Evolutionary conservation across 2,888 invertebrate species (phyloP).

Genomic region (Ashinkailepas kermadecensis): DNA sequence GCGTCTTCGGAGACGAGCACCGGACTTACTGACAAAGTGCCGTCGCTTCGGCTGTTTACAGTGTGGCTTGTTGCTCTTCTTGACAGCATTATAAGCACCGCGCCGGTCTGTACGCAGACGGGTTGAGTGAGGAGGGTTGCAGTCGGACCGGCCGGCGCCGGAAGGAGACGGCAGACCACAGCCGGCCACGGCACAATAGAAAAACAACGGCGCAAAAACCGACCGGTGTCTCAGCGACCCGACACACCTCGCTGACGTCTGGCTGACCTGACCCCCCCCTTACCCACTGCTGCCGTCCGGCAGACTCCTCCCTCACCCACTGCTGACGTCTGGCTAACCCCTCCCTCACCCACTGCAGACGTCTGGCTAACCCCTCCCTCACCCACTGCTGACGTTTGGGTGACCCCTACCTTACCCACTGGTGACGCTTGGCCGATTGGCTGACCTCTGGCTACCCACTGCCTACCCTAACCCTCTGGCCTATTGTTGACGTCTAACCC

Average conservation of each 20-base stretch:
- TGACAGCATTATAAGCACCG: conserved; percentile 47
- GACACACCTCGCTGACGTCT: no score
- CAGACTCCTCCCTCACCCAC: no score
- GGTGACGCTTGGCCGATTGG: not conserved
- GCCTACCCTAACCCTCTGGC: no score
- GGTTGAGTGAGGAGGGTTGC: conserved; percentile 30
- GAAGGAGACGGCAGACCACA: not conserved
- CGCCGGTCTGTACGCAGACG: conserved; percentile 20
- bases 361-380: not conserved
- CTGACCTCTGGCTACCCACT: no score
- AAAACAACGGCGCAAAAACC: not conserved
- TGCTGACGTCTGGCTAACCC: not conserved
- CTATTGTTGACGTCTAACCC: no score
- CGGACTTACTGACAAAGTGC: conserved; percentile 50
- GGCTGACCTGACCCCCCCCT: no score
- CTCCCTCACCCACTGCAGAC: no score
- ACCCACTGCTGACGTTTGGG: no score
- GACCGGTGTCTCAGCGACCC: no score
- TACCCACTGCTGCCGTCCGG: no score
- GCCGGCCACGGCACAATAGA: not conserved
- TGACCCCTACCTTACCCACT: not conserved
- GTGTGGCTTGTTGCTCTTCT: conserved; percentile 59
- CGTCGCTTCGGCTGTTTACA: conserved; percentile 69
- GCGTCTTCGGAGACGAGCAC: no score
- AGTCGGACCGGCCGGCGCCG: not conserved